Evolutionary conservation across 2,888 invertebrate species (phyloP).

Genomic region (Hydroisotoma schaefferi): DNA sequence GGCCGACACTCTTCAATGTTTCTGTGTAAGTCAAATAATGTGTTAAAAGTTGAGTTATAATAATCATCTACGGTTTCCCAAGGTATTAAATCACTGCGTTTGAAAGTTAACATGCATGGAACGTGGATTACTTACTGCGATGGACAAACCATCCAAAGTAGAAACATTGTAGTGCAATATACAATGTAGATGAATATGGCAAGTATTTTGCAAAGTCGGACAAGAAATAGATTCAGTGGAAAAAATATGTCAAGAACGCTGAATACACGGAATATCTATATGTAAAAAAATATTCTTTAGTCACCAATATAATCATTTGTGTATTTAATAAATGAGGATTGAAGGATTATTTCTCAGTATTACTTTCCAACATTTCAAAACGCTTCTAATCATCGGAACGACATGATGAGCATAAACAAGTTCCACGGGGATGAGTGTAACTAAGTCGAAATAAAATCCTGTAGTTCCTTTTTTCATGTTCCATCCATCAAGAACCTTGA

Average conservation of each 20-base stretch:
- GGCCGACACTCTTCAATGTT: too few species aligned
- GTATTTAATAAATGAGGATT: background rate
- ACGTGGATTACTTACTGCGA: background rate
- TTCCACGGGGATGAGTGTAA: constrained; percentile 29
- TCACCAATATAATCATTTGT: background rate
- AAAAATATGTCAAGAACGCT: constrained; percentile 17
- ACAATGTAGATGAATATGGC: constrained; percentile 7
- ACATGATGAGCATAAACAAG: constrained; percentile 3
- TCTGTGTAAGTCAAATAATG: too few species aligned
- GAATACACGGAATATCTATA: constrained; percentile 9
- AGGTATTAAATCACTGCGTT: too few species aligned
- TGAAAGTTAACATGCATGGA: too few species aligned
- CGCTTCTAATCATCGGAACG: constrained; percentile 5
- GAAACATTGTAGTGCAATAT: constrained; percentile 23
- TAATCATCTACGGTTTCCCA: too few species aligned
- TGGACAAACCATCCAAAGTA: constrained; percentile 22
- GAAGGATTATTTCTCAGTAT: background rate
- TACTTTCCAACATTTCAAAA: constrained; percentile 32
- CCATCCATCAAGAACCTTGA: constrained; percentile 33
- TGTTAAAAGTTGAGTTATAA: too few species aligned
- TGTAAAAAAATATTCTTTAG: background rate
- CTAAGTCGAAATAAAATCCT: constrained; percentile 32
- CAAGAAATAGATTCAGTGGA: constrained; percentile 16
- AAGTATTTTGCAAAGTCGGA: constrained; percentile 18
- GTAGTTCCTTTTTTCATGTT: constrained; percentile 14